These are phyloP conservation scores for Ethmia dodecea DNA, from an alignment of 2,888 invertebrate species.

Conservation along the genomic window DNA sequence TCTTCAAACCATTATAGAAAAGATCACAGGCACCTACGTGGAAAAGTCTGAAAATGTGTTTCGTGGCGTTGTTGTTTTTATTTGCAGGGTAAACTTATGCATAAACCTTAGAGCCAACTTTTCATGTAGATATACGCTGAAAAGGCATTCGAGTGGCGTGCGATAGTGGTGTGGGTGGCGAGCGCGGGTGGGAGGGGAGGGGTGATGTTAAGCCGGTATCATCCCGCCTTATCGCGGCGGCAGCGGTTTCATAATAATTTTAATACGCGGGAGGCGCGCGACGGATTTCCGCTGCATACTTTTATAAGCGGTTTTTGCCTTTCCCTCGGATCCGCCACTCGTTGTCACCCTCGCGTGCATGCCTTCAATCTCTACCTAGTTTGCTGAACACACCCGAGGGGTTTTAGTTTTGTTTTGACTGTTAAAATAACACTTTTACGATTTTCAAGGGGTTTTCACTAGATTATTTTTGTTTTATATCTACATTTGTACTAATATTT, in stretches of 20 bases:
- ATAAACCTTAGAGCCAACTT: conserved; percentile 56
- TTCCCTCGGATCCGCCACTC: conserved; percentile 37
- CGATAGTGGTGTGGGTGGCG: conserved; percentile 48
- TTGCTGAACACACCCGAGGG: conserved; percentile 53
- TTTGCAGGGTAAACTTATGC: conserved; percentile 40
- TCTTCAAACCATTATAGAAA: too few relatives aligned
- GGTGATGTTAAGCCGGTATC: conserved; percentile 25
- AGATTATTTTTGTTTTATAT: too few relatives aligned
- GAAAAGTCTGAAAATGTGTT: too few relatives aligned
- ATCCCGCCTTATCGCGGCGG: conserved; percentile 26
- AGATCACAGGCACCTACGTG: too few relatives aligned
- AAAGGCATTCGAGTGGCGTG: conserved; percentile 59
- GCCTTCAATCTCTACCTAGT: conserved; percentile 46
- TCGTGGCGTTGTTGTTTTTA: conserved; percentile 11
- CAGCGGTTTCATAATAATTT: conserved; percentile 73
- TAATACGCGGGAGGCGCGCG: conserved; percentile 46
- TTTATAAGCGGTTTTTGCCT: conserved; percentile 50
- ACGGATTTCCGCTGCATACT: conserved; percentile 12
- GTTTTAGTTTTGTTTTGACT: conserved; percentile 49
- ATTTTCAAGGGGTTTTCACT: too few relatives aligned
- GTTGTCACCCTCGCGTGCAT: conserved; percentile 57
- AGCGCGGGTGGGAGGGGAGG: conserved; percentile 20
- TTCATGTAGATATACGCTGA: conserved; percentile 57
- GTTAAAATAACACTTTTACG: too few relatives aligned
- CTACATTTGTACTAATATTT: too few relatives aligned